Base-by-base conservation (phyloP, 2,888 invertebrate genomes). In the Heliconius charithonia region DNA sequence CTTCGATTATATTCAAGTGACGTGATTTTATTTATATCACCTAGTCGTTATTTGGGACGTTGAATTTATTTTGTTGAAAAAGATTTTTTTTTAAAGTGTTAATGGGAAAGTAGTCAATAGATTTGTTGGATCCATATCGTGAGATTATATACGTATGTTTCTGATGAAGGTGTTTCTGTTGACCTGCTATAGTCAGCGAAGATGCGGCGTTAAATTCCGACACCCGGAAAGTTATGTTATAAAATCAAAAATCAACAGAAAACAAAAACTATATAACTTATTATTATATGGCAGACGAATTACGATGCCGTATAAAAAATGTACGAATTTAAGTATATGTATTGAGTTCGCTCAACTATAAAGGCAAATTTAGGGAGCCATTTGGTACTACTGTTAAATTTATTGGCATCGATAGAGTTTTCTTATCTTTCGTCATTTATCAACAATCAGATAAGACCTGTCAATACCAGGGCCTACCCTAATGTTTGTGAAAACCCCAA, bases 371-470 rank as follows among this genome's bases (percentile, higher is more conserved):
- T 41, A 59, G 16, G 29, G 73, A 41, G 45, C 45, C 59, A 45
- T 25, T 74, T 67, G 32, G 59, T 16, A 72, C 7, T 1, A 32
- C 37, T 37, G n/a, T 66, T 27, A 41, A 45, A 73, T 77, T 67
- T 66, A 67, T 73, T 72, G 72, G 19, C 37, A 59, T 29, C 56
- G 77, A 25, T 70, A 22, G 32, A 41, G 63, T 41, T 22, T 63
- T 74, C 62, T 62, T 74, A 74, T 74, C 74, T 65, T 29, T 59
- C 29, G 32, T 74, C 56, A 73, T 77, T 77, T 77, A 72, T 77
- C 77, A 62, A 37, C 27, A 6, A 74, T 62, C 73, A 78, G 59
- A 78, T 74, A 78, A 67, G 41, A 45, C 29, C 13, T 75, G 32
- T 59, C 72, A 25, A 59, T 37, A 27, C 41, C 69, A 69, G 41